phyloP scores from a whole-genome alignment of 2,113 vertebrate genomes.

The Etia nguti region DNA sequence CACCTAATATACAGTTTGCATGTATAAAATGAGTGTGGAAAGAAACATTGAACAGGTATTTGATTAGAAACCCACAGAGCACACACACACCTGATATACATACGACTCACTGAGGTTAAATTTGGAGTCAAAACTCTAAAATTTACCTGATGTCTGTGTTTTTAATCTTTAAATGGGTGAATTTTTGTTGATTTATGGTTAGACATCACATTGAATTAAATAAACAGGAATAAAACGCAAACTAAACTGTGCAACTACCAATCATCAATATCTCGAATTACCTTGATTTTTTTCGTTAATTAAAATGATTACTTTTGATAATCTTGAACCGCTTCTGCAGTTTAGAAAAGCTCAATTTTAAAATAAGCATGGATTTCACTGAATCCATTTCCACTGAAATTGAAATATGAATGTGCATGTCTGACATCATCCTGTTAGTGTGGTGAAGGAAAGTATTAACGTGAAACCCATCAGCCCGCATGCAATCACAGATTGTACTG shows the following conservation, averaged over 20 bases:
- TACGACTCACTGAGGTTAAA: neutral
- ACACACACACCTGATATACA: no score
- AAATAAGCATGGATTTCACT: neutral
- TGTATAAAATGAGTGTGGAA: neutral
- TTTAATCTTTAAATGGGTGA: neutral
- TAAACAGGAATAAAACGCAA: no score
- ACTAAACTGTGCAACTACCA: neutral
- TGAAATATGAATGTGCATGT: fast-evolving
- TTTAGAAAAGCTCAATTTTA: neutral
- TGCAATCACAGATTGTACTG: neutral
- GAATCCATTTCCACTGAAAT: neutral
- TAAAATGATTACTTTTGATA: neutral
- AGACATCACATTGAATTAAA: no score
- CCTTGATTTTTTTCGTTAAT: neutral
- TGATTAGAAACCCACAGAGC: neutral
- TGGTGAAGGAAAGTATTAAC: neutral
- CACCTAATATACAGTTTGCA: neutral
- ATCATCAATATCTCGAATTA: neutral
- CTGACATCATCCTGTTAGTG: fast-evolving
- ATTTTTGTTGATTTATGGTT: neutral
- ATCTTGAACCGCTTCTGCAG: neutral
- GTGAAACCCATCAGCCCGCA: neutral
- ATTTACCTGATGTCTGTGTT: no score
- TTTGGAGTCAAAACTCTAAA: neutral
- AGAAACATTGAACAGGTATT: neutral